phyloP scores from a whole-genome alignment of 2,888 invertebrate genomes.

The Epistrophe eligans region DNA sequence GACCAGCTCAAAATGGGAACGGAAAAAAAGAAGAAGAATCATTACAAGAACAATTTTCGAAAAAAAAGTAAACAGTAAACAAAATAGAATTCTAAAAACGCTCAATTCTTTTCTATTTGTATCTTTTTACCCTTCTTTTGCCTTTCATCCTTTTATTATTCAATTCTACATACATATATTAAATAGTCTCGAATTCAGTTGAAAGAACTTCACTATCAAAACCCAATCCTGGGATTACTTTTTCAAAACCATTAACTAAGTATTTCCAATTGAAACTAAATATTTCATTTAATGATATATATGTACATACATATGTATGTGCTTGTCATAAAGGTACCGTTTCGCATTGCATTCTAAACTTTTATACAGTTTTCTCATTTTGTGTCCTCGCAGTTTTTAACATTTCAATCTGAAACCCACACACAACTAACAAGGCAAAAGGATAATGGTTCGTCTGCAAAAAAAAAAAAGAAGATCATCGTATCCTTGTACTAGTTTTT shows the following conservation, averaged over 20 bases:
- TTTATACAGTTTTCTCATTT: neutral
- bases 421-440: constrained; percentile 36
- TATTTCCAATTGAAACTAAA: constrained; percentile 21
- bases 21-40: too few relatives aligned
- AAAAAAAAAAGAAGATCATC: constrained; percentile 33
- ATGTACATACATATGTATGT: too few relatives aligned
- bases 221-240: constrained; percentile 37
- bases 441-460: constrained; percentile 32
- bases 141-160: neutral
- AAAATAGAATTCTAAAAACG: too few relatives aligned
- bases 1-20: too few relatives aligned
- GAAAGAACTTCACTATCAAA: neutral
- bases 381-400: constrained; percentile 19
- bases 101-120: neutral
- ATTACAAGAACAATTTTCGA: too few relatives aligned
- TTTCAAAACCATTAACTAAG: neutral
- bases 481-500: constrained; percentile 65
- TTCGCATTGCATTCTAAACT: neutral
- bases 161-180: neutral
- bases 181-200: neutral
- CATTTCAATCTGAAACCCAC: constrained; percentile 37
- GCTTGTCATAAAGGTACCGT: neutral
- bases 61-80: too few relatives aligned
- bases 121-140: neutral
- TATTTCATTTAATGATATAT: neutral